A percentile compares a stretch with the other conserved stretches of the same genome.
Evolutionary conservation across 2,113 vertebrate genomes (phyloP).

Genomic region (Holacanthus passer): DNA sequence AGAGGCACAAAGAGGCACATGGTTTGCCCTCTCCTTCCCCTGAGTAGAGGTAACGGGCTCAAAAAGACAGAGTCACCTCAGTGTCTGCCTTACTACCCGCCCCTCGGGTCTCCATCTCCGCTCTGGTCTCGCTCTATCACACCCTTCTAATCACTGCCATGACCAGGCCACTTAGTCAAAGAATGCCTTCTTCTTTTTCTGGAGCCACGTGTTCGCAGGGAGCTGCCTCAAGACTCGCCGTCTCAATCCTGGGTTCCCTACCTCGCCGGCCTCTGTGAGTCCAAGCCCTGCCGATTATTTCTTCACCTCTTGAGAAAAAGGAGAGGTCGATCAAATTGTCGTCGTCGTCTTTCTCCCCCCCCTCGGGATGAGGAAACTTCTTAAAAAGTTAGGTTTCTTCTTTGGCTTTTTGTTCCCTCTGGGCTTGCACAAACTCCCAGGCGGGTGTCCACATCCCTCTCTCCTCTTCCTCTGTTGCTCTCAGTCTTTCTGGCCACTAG

Average conservation of each 20-base stretch:
- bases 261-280: constrained; percentile 26
- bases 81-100: constrained; percentile 42
- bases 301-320: constrained; percentile 22
- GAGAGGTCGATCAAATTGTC: constrained; percentile 4
- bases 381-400: constrained; percentile 27
- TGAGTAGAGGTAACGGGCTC: constrained; percentile 49
- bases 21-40: constrained; percentile 70
- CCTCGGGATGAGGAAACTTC: constrained; percentile 29
- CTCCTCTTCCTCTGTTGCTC: constrained; percentile 50
- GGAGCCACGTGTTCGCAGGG: constrained; percentile 68
- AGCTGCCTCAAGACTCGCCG: constrained; percentile 41
- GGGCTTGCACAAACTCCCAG: constrained; percentile 24
- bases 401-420: neutral
- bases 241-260: constrained; percentile 37
- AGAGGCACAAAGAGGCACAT: constrained; percentile 67
- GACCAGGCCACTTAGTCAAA: constrained; percentile 77
- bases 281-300: constrained; percentile 28
- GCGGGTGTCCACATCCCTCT: constrained; percentile 51
- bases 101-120: constrained; percentile 44
- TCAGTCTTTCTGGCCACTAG: constrained; percentile 62
- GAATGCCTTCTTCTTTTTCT: constrained; percentile 76
- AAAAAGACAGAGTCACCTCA: constrained; percentile 59
- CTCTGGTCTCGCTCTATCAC: constrained; percentile 72
- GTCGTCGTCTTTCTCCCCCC: neutral
- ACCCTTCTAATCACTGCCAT: constrained; percentile 76